Base-by-base conservation (phyloP, 23 tunicate genomes). In the Ciona savignyi region DNA sequence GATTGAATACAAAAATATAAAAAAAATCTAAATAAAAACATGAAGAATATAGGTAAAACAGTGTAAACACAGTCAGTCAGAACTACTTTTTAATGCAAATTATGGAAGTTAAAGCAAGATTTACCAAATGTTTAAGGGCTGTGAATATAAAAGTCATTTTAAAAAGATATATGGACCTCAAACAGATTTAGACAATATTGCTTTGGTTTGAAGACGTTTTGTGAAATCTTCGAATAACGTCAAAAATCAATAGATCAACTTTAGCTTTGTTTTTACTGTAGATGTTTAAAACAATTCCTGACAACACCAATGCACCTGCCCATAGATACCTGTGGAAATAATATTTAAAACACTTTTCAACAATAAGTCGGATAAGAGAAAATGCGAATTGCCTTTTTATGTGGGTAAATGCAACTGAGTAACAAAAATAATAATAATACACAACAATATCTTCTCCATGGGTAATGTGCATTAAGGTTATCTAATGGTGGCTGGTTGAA, bases 261-360 rank as follows among this genome's bases (percentile, higher is more conserved):
- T 66, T 71, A 21, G 78, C n/a, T 31, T 75, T 34, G 70, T 86
- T 77, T 62, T 87, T 80, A 25, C 90, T 66, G 75, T 83, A 68
- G 15, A 87, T 32, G 66, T 87, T 87, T 27, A 87, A 51, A 23
- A 33, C 31, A 48, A 87, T 87, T 23, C 95, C 95, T 4, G 66
- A 2, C 28, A 87, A 30, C 9, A 87, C 95, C 30, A 87, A 30
- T 23, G 35, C 1, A 51, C 95, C 95, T 25, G 74, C 68, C 83
- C 83, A 87, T 27, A 87, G 49, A 60, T 85, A 85, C 60, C 91
- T 85, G 63, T 35, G 66, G 66, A 63, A 2, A 73, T n/a, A n/a
- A n/a, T n/a, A n/a, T n/a, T n/a, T n/a, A n/a, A n/a, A n/a, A n/a
- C 11, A n/a, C 23, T 65, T 65, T 19, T 22, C 24, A 65, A 65